Percentiles rank a stretch among this genome's conserved stretches.
Conservation (phyloP, 2,888 invertebrate genomes). For the Rhyacophila evoluta region DNA sequence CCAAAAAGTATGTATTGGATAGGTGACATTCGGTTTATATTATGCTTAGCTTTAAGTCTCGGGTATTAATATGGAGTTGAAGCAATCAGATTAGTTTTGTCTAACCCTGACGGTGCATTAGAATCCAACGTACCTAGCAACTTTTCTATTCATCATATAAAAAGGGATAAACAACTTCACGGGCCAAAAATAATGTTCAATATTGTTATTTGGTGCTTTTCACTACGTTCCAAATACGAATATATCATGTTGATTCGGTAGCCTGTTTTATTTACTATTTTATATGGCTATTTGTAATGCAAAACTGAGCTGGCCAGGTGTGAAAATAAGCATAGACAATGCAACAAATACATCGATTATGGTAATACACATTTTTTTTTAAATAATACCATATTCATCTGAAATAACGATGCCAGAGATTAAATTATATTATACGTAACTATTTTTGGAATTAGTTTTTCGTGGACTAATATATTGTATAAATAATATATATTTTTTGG, state of each 20-base stretch:
- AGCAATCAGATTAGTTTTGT: no score
- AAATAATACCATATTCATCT: not conserved
- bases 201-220: constrained; percentile 20
- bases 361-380: not conserved
- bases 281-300: not conserved
- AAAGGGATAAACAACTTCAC: constrained; percentile 6
- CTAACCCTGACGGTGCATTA: no score
- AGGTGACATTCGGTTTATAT: no score
- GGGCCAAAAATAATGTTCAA: not conserved
- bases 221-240: constrained; percentile 20
- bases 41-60: no score
- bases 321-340: not conserved
- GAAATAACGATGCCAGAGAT: no score
- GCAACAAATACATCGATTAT: not conserved
- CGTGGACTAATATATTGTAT: no score
- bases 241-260: not conserved
- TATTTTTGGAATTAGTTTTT: no score
- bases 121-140: not conserved
- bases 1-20: no score
- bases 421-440: no score
- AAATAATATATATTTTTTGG: no score
- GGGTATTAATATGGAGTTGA: no score
- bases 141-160: not conserved
- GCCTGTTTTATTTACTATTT: not conserved
- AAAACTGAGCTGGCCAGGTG: not conserved